Evolutionary conservation across 2,113 vertebrate species (phyloP), one percentile per base, ranked within the genome.

Genomic region (Psammodynastes pulverulentus): DNA sequence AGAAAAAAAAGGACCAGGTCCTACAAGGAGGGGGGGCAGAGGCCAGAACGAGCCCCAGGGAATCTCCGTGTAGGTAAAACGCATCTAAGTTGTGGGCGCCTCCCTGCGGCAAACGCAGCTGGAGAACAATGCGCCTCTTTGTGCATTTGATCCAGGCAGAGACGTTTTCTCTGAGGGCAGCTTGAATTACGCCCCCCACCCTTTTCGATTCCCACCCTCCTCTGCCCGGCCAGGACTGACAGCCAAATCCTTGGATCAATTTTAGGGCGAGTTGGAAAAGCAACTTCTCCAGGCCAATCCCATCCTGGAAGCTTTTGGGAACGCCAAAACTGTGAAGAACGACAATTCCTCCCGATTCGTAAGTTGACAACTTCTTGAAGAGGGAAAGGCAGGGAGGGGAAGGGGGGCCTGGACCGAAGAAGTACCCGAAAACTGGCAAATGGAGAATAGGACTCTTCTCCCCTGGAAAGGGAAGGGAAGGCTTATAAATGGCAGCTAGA

Each of bases 331-430:
- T 0, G 99, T 99, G 95, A 99, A 99, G 98, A 99, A 99, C 0
- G 99, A 99, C 98, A 99, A 99, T 97, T 99, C 99, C 1, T 99
- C 99, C 8, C 97, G 99, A 97, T 99, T 99, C 0, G 99, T 99
- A 98, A 99, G 99, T 98, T 95, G 91, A 46, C 87, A 6, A 13
- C 26, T 72, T 54, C n/a, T 17, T 9, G 1, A 46, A 53, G 0
- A 3, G 54, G 84, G 3, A n/a, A 1, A 15, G 62, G 62, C 29
- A 6, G 62, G 26, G 58, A 5, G 62, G 62, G 13, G 4, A 15
- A 17, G 1, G 10, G 62, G 0, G n/a, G 13, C n/a, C 15, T 39
- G 67, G 9, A 21, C 15, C 67, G 39, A 39, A 19, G 39, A 19
- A 39, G 67, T 79, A 19, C 34, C 34, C 2, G 67, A 39, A 79